Base-by-base conservation (phyloP, 35 echinoderm and acorn worm species). In the Diadema setosum region DNA sequence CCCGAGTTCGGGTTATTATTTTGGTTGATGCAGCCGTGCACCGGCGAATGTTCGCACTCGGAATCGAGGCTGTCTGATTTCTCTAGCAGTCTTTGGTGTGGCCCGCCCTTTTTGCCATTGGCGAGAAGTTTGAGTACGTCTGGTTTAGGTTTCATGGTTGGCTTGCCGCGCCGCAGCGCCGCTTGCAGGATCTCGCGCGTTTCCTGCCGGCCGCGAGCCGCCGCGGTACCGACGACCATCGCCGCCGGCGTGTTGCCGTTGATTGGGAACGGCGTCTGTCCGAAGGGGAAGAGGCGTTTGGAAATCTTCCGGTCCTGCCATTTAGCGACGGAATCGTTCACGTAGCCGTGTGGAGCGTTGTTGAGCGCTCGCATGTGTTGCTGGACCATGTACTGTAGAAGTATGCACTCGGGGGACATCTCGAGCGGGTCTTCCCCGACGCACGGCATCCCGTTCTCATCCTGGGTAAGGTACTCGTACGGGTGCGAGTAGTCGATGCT, bases 401-500 rank as follows among this genome's bases (percentile, higher is more conserved):
- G 44, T 41, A 78, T 41, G 44, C 73, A 78, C 21, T 78, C 73
- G 11, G 73, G 73, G 15, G 73, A 78, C 73, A 78, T 78, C 23
- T 78, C 73, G 3, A 78, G 40, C 15, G 33, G 33, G 11, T 78
- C 73, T 18, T 78, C 73, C 37, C 33, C 73, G 36, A 24, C 25
- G 2, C 27, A 26, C 4, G 37, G 18, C 8, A 78, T 8, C n/a
- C 33, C 40, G 37, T 78, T 39, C 35, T 78, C 73, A 44, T 78
- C 40, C 73, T 78, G 36, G 5, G 49, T 0, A 12, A 78, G 73
- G 25, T 9, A 78, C 8, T 78, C 73, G 73, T 78, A 78, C 0
- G 73, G 73, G 25, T 78, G 73, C 37, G 73, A 78, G 44, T 78
- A 78, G 73, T 78, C 73, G n/a, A 78, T 78, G 73, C 73, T 78